Percentiles rank a stretch among this genome's conserved stretches.
phyloP scores from a whole-genome alignment of 2,113 vertebrate genomes.

The Gallinago media region DNA sequence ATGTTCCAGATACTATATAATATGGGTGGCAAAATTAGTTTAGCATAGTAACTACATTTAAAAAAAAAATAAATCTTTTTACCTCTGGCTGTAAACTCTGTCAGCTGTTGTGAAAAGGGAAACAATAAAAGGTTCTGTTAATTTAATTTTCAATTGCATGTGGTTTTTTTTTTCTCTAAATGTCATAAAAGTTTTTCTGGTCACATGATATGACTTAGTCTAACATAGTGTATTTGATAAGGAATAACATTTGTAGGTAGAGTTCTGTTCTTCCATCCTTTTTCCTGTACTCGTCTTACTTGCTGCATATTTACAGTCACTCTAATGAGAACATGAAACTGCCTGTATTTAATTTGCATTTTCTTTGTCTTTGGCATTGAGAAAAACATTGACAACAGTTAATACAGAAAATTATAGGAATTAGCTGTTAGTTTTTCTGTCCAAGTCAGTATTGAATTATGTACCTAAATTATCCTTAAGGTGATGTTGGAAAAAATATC shows the following conservation, averaged over 20 bases:
- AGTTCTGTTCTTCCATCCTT: conserved; percentile 29
- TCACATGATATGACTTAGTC: conserved; percentile 68
- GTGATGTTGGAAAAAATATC: not conserved
- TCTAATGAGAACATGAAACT: conserved; percentile 66
- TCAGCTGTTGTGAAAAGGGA: conserved; percentile 51
- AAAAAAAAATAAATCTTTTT: not conserved
- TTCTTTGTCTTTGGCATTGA: conserved; percentile 71
- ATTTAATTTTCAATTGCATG: conserved; percentile 50
- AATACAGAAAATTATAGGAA: conserved; percentile 29
- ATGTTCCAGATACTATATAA: not conserved
- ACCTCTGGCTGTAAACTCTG: conserved; percentile 13
- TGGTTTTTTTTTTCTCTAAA: conserved; percentile 36
- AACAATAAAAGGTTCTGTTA: conserved; percentile 53
- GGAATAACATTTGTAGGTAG: conserved; percentile 45
- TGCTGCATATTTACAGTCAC: conserved; percentile 63
- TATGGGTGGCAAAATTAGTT: not conserved
- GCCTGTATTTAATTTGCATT: conserved; percentile 76
- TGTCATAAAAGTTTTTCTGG: conserved; percentile 63
- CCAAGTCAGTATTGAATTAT: not conserved
- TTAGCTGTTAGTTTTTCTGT: conserved; percentile 23
- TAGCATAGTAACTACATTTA: not conserved
- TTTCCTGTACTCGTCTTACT: conserved; percentile 49
- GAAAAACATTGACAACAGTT: conserved; percentile 54
- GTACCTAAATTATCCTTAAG: not conserved
- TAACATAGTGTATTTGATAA: conserved; percentile 43